These are phyloP conservation scores for Lophotriccus pileatus DNA, from an alignment of 2,797 vertebrate genomes.

Conservation along the genomic window DNA sequence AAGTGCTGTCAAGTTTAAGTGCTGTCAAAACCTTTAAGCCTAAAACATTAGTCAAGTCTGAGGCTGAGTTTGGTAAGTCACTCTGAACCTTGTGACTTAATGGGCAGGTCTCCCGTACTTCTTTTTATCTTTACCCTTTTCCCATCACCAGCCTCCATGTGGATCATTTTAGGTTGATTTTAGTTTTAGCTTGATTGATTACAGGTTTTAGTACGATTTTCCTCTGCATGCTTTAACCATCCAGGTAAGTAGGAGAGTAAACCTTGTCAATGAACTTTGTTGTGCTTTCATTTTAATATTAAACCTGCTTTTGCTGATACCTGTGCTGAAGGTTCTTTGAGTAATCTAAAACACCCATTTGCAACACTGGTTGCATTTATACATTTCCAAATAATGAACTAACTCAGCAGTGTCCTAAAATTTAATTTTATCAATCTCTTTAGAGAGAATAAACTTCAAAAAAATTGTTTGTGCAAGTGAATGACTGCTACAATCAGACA, in stretches of 20 bases:
- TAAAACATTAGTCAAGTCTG: neutral
- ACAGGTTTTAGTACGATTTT: neutral
- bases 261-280: neutral
- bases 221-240: neutral
- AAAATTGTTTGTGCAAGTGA: neutral
- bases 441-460: neutral
- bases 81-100: neutral
- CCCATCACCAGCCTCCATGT: neutral
- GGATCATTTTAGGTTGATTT: neutral
- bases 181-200: neutral
- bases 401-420: neutral
- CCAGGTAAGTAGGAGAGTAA: neutral
- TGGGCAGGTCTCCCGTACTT: neutral
- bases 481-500: neutral
- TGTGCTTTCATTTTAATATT: neutral
- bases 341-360: neutral
- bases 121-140: neutral
- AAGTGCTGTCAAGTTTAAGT: neutral
- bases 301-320: neutral
- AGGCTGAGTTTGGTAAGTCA: neutral
- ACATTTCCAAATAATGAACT: neutral
- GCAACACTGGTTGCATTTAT: fast-evolving
- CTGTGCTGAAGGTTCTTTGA: neutral
- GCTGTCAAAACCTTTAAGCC: neutral
- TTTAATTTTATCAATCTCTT: neutral